These are phyloP conservation scores for Choloepus hoffmanni DNA, from an alignment of 2,113 vertebrate genomes.

Conservation along the genomic window DNA sequence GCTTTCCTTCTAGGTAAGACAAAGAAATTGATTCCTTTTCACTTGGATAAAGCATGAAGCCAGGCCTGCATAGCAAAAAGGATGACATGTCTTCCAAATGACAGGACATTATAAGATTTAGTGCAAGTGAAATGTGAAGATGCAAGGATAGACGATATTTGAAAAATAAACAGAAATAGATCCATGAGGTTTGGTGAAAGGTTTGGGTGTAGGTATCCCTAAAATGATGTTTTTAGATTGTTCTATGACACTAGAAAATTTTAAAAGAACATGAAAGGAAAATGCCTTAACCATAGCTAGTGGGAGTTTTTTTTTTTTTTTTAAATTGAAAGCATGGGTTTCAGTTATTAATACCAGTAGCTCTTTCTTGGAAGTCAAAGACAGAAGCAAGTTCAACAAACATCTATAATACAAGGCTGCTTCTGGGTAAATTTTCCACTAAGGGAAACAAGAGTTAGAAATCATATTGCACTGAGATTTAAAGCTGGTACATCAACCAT, in stretches of 20 bases:
- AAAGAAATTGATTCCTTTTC: neutral
- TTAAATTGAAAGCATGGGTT: too few relatives aligned
- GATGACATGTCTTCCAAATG: neutral
- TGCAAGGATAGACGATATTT: neutral
- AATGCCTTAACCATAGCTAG: neutral
- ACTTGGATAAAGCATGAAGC: neutral
- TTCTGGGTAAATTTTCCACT: neutral
- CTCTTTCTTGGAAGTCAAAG: constrained; percentile 31
- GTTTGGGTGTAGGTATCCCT: neutral
- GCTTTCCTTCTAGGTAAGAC: constrained; percentile 8
- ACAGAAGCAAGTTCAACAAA: constrained; percentile 55
- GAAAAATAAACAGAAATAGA: neutral
- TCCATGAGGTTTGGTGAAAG: neutral
- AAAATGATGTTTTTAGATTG: constrained; percentile 27
- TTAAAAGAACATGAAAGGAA: neutral
- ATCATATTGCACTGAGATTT: neutral
- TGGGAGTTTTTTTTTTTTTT: neutral
- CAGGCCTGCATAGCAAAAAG: neutral
- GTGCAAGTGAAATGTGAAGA: neutral
- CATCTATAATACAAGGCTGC: neutral
- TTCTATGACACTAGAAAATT: neutral
- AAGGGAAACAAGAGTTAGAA: neutral
- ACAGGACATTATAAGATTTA: neutral
- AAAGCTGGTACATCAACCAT: neutral
- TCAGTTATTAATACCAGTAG: neutral